A percentile compares a stretch with the other conserved stretches of the same genome.
Conservation (phyloP, 2,797 vertebrate genomes). For the Smutsia gigantea region DNA sequence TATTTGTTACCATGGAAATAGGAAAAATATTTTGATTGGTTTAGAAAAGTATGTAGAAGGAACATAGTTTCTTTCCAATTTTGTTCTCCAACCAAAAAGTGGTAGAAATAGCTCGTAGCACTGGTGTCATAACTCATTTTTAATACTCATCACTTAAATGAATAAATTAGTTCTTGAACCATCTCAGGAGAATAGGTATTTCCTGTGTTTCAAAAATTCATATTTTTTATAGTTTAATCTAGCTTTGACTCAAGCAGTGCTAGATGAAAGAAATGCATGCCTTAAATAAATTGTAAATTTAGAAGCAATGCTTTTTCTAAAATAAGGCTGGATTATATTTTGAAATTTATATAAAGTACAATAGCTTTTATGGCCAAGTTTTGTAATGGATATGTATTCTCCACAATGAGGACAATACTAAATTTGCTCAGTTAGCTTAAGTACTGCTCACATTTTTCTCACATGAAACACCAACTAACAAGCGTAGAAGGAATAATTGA, state of each 20-base stretch:
- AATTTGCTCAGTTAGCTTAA: background rate
- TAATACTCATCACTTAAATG: background rate
- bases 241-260: background rate
- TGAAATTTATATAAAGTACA: background rate
- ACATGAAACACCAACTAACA: background rate
- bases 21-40: conserved; percentile 78
- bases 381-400: background rate
- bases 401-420: background rate
- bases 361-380: background rate
- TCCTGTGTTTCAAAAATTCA: background rate
- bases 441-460: background rate
- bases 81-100: conserved; percentile 15
- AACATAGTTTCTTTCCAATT: conserved; percentile 20
- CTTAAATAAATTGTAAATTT: background rate
- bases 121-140: background rate
- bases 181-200: background rate
- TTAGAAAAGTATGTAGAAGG: background rate
- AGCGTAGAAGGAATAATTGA: background rate
- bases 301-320: background rate
- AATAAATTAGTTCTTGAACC: background rate
- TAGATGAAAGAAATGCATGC: background rate
- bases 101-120: background rate
- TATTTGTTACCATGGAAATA: conserved; percentile 63
- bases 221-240: background rate
- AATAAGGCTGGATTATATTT: background rate